phyloP scores from a whole-genome alignment of 92 coral and sea anemone species.

The Siderastrea siderea region DNA sequence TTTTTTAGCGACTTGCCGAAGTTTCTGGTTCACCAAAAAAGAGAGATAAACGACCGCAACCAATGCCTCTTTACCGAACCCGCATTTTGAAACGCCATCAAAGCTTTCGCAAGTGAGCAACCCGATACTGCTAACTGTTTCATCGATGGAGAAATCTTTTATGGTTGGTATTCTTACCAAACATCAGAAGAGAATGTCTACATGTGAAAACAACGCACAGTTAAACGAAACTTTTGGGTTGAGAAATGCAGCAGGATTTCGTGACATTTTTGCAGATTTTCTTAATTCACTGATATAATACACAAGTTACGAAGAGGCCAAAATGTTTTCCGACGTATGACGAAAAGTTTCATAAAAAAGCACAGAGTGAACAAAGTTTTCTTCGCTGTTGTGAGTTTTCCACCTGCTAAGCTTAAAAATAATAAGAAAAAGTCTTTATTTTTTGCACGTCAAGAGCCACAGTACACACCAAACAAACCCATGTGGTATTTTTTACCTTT shows the following conservation, averaged over 20 bases:
- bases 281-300: neutral
- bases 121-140: neutral
- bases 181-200: neutral
- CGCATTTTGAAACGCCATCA: neutral
- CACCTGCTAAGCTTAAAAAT: no score
- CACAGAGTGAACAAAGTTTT: neutral
- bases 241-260: neutral
- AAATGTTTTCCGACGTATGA: neutral
- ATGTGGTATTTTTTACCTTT: slow-evolving; percentile 24
- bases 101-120: neutral
- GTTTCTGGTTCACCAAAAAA: slow-evolving; percentile 42
- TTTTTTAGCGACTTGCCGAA: slow-evolving; percentile 15
- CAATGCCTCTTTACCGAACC: neutral
- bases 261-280: neutral
- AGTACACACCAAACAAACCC: neutral
- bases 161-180: neutral
- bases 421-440: no score
- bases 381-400: neutral
- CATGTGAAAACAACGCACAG: neutral
- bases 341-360: neutral
- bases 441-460: neutral
- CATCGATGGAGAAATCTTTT: neutral
- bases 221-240: no score
- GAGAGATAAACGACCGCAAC: slow-evolving; percentile 45
- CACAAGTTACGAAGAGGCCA: neutral